Conservation (phyloP, 2,113 vertebrate genomes). For the Poicephalus gulielmi region DNA sequence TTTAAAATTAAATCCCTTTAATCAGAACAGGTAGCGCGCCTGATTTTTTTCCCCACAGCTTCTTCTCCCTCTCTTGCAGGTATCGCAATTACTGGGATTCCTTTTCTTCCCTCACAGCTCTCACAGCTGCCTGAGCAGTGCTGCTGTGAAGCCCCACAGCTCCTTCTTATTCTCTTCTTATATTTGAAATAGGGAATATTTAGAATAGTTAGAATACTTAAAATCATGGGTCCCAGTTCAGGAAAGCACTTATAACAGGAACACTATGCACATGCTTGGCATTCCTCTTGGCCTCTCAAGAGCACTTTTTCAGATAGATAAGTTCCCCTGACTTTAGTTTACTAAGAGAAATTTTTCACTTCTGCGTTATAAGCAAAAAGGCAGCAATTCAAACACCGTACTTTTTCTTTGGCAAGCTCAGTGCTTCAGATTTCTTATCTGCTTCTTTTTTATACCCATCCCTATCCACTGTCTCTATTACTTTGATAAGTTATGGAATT, state of each 20-base stretch:
- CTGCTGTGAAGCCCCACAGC: not conserved
- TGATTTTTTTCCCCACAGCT: not conserved
- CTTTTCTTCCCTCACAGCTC: constrained; percentile 23
- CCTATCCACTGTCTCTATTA: not conserved
- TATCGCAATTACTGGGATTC: constrained; percentile 1
- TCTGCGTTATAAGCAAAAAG: not conserved
- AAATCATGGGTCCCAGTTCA: not conserved
- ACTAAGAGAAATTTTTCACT: not conserved
- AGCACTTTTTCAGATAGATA: constrained; percentile 3
- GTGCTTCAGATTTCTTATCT: not conserved
- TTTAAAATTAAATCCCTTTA: not conserved
- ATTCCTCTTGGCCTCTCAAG: not conserved
- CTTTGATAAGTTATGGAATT: not conserved
- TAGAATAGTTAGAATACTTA: constrained; percentile 18
- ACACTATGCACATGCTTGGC: constrained; percentile 31
- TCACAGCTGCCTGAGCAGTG: not conserved
- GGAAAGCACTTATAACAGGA: constrained; percentile 46
- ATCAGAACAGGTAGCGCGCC: not conserved
- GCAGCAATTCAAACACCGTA: not conserved
- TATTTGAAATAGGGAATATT: constrained; percentile 23
- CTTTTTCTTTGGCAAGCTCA: not conserved
- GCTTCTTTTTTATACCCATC: not conserved
- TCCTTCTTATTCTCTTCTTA: constrained; percentile 11
- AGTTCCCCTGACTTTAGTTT: constrained; percentile 20
- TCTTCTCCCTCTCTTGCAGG: not conserved